Evolutionary conservation across 2,888 invertebrate species (phyloP), one percentile per base, ranked within the genome.

Genomic region (Ophion slaviceki): DNA sequence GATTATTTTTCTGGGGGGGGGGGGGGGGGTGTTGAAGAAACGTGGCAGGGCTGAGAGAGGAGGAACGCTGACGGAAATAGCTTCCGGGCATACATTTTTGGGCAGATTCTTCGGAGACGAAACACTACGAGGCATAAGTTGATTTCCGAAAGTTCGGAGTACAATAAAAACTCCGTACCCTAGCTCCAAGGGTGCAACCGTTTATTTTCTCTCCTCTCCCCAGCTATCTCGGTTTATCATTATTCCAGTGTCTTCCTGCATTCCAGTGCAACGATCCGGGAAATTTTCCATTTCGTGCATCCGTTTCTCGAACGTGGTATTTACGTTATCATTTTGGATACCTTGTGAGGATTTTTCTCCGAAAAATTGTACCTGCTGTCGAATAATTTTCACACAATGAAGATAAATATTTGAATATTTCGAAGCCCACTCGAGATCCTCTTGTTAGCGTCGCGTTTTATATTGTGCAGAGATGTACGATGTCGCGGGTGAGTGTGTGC

Each of bases 1-100:
- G 85, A 87, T 88, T 88, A 86, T 87, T 87, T 86, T 89, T 74
- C 70, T 78, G 64, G 57, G 40, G n/a, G 62, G 57, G 53, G n/a
- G 62, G 28, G 47, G 8, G 10, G n/a, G 11, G 57, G n/a, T n/a
- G 62, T 72, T 61, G 67, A 68, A 72, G 75, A 76, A 72, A 45
- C 14, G 64, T 20, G 20, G 59, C 68, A 47, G 62, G 62, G 66
- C 20, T 7, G 8, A 59, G 20, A n/a, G 59, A 74, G 53, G 66
- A 71, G 68, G 75, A 76, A 68, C 61, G 62, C 20, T 67, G 62
- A 83, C 78, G 61, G 47, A 87, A 85, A 87, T 87, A 87, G 82
- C 67, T n/a, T 45, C 10, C 59, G 59, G 36, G 28, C 80, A 62
- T 82, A 80, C 79, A 81, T 87, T 82, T 85, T 77, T 76, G 81